These are phyloP conservation scores for Sphyrna mokarran DNA, from an alignment of 2,113 vertebrate genomes.

Conservation along the genomic window DNA sequence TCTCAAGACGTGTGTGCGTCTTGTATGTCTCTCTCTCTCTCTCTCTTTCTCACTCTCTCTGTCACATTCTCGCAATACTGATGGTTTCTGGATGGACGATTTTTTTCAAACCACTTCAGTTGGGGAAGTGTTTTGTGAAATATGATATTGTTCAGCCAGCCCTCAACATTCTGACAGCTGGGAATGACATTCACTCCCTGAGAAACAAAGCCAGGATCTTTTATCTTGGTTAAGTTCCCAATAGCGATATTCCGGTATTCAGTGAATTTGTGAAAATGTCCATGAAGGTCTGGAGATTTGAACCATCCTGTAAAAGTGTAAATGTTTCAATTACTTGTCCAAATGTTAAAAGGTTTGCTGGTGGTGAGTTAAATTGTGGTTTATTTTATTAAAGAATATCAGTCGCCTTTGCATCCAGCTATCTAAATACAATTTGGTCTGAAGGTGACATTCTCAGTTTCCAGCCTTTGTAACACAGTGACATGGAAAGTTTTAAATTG, in stretches of 20 bases:
- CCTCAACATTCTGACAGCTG: not conserved
- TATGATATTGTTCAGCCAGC: not conserved
- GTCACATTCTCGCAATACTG: not conserved
- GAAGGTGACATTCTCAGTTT: not conserved
- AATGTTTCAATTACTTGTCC: not conserved
- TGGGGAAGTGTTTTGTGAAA: not conserved
- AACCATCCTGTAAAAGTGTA: not conserved
- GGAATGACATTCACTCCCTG: not conserved
- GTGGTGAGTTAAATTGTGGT: not conserved
- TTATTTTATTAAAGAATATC: not conserved
- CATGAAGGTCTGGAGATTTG: not conserved
- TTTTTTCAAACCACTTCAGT: not conserved
- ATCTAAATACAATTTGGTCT: not conserved
- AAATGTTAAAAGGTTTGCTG: not conserved
- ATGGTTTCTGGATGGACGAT: not conserved
- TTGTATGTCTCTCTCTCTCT: not conserved
- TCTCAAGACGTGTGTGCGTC: no score
- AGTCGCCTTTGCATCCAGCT: not conserved
- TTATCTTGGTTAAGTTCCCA: not conserved
- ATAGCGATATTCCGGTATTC: not conserved
- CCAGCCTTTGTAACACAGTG: not conserved
- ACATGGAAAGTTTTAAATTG: not conserved
- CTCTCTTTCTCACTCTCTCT: no score
- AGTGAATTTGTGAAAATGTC: not conserved
- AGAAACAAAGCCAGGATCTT: not conserved